These are phyloP conservation scores for Marmota monax DNA, from an alignment of 2,113 vertebrate genomes.

Conservation along the genomic window DNA sequence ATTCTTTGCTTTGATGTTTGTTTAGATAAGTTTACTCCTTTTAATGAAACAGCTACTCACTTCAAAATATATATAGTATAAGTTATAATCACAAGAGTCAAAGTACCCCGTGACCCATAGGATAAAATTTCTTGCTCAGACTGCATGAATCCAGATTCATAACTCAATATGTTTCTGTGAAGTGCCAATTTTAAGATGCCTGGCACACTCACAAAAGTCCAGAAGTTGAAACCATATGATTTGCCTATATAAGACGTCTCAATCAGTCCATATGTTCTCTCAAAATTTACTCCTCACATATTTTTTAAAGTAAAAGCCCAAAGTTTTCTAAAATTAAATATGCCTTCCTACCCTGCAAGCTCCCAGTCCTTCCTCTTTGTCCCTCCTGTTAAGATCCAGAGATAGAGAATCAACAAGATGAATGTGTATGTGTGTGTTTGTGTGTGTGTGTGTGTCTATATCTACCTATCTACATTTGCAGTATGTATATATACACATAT, in stretches of 20 bases:
- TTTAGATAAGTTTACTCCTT: neutral
- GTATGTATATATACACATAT: neutral
- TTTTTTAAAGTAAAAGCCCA: neutral
- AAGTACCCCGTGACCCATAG: neutral
- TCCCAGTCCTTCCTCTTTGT: neutral
- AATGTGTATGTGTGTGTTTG: no score
- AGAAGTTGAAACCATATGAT: neutral
- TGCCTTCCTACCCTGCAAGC: neutral
- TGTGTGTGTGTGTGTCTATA: neutral
- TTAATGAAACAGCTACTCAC: neutral
- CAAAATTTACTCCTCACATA: neutral
- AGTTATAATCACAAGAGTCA: neutral
- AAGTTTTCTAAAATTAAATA: neutral
- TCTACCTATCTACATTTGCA: neutral
- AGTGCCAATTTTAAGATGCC: neutral
- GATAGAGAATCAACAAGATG: neutral
- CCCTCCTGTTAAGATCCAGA: neutral
- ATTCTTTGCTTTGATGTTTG: neutral
- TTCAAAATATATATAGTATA: neutral
- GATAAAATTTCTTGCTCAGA: neutral
- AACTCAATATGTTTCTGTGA: neutral
- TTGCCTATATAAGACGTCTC: neutral
- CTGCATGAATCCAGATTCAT: neutral
- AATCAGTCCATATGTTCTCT: neutral
- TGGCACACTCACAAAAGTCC: neutral